Percentiles rank a stretch among this genome's conserved stretches.
Conservation (phyloP, 2,797 vertebrate species). For the Betta splendens region DNA sequence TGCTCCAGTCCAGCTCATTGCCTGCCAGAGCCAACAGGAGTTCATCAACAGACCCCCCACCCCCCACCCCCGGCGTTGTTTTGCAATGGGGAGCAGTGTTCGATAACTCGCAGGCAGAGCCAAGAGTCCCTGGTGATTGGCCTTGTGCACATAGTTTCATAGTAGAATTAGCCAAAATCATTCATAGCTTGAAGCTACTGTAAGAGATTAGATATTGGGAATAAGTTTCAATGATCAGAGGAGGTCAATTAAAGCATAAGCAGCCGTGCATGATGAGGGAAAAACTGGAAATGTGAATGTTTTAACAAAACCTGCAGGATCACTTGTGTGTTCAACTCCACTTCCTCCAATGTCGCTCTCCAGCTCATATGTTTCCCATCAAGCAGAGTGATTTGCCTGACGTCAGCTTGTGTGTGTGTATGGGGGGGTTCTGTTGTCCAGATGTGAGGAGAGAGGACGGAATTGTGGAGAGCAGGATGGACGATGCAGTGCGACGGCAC, state of each 20-base stretch:
- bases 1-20: constrained; percentile 17
- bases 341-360: constrained; percentile 66
- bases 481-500: constrained; percentile 37
- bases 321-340: constrained; percentile 63
- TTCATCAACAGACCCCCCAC: constrained; percentile 31
- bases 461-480: constrained; percentile 56
- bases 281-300: constrained; percentile 64
- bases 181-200: background rate
- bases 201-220: constrained; percentile 9
- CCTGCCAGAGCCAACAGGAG: constrained; percentile 36
- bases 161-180: background rate
- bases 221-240: constrained; percentile 7
- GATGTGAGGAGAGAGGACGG: constrained; percentile 77
- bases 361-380: constrained; percentile 84
- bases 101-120: constrained; percentile 20
- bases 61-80: constrained; percentile 35
- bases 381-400: constrained; percentile 78
- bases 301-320: constrained; percentile 51
- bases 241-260: constrained; percentile 17
- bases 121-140: background rate
- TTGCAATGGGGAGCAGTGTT: constrained; percentile 30
- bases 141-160: background rate
- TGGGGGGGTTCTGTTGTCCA: constrained; percentile 77
- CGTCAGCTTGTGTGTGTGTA: constrained; percentile 63
- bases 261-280: constrained; percentile 10